phyloP scores from a whole-genome alignment of 2,797 vertebrate genomes.

The Protonibea diacanthus region DNA sequence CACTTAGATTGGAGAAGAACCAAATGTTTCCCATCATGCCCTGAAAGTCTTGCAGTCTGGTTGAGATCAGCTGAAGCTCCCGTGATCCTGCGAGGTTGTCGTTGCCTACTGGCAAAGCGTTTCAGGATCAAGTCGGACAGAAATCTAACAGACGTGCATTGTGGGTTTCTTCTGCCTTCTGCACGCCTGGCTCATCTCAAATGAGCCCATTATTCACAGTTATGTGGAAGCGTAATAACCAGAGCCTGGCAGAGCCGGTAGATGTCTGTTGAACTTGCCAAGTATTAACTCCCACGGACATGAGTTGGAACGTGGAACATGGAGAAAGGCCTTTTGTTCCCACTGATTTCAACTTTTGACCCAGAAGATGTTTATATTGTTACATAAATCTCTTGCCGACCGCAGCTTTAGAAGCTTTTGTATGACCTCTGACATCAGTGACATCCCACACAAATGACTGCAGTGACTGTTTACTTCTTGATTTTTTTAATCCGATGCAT shows the following conservation, averaged over 20 bases:
- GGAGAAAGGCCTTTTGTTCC: neutral
- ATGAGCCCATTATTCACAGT: neutral
- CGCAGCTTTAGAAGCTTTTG: no score
- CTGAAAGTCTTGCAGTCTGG: neutral
- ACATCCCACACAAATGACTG: no score
- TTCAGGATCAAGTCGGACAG: neutral
- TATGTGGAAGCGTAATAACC: neutral
- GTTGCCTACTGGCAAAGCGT: neutral
- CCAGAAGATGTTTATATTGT: slow-evolving; percentile 10
- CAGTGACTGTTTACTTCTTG: neutral
- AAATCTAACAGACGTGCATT: neutral
- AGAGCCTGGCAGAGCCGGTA: neutral
- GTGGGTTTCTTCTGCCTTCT: no score
- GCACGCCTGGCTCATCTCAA: neutral
- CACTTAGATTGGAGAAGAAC: neutral
- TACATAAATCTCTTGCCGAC: slow-evolving; percentile 5
- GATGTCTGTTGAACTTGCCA: neutral
- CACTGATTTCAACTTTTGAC: neutral
- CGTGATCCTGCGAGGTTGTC: neutral
- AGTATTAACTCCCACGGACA: no score
- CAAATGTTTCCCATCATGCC: neutral
- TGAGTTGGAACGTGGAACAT: neutral
- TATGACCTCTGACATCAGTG: no score
- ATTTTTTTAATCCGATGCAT: slow-evolving; percentile 28
- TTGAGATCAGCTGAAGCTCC: neutral